A percentile compares a stretch with the other conserved stretches of the same genome.
phyloP scores from a whole-genome alignment of 2,888 invertebrate genomes.

The Metellina segmentata region DNA sequence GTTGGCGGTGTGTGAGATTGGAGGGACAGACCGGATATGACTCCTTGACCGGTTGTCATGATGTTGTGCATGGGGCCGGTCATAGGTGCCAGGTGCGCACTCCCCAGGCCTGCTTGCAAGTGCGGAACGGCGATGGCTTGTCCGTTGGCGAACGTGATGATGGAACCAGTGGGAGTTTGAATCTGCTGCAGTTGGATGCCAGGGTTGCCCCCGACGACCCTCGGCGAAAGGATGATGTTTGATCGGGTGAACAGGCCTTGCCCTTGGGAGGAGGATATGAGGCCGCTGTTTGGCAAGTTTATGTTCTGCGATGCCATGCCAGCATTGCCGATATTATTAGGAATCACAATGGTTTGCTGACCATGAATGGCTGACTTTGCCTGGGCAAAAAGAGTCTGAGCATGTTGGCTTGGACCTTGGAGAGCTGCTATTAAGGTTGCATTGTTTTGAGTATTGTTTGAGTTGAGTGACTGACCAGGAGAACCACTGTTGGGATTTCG shows the following conservation, averaged over 20 bases:
- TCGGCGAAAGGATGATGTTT: conserved; percentile 77
- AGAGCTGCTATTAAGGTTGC: conserved; percentile 75
- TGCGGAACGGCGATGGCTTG: conserved; percentile 74
- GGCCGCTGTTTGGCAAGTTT: conserved; percentile 68
- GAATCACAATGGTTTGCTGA: conserved; percentile 77
- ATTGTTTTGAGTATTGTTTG: conserved; percentile 70
- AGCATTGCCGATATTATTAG: conserved; percentile 65
- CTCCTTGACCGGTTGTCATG: conserved; percentile 70
- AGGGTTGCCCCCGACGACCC: conserved; percentile 66
- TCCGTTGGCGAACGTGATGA: conserved; percentile 81
- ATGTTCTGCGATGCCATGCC: conserved; percentile 64
- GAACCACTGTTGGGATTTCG: conserved; percentile 81
- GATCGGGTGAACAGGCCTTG: conserved; percentile 73
- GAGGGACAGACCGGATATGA: conserved; percentile 73
- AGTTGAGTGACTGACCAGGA: conserved; percentile 54
- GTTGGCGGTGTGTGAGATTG: conserved; percentile 70
- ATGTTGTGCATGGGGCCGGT: conserved; percentile 71
- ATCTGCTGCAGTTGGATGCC: conserved; percentile 82
- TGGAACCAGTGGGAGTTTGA: conserved; percentile 82
- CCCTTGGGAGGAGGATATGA: conserved; percentile 74
- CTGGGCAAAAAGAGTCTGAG: conserved; percentile 60
- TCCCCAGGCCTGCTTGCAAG: conserved; percentile 61
- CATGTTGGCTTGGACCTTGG: conserved; percentile 71
- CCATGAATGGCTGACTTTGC: conserved; percentile 80
- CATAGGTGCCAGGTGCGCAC: conserved; percentile 69